A percentile compares a stretch with the other conserved stretches of the same genome.
Conservation (phyloP, 64 coral and sea anemone species). For the Montipora cactus region DNA sequence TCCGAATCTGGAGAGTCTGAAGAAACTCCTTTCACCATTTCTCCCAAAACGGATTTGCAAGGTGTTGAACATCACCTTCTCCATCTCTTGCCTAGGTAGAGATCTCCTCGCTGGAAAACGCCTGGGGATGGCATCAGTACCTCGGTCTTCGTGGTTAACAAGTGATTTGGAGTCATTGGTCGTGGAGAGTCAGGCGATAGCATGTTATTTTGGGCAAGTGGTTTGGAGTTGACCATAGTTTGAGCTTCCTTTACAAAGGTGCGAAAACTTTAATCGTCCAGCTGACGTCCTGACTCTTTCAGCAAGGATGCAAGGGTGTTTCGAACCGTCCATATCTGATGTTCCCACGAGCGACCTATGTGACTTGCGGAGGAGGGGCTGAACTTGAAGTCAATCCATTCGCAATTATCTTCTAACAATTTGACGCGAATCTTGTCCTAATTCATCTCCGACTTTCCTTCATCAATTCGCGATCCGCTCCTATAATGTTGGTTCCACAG, state of each 20-base stretch:
- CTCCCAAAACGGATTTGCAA: constrained; percentile 20
- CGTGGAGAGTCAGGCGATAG: neutral
- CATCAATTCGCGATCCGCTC: constrained; percentile 6
- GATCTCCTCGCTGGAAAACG: constrained; percentile 18
- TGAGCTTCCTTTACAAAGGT: neutral
- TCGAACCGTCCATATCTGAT: constrained; percentile 25
- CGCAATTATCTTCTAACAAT: constrained; percentile 24
- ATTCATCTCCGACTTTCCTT: neutral
- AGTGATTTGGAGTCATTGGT: constrained; percentile 11
- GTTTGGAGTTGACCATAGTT: neutral
- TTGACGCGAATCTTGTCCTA: neutral
- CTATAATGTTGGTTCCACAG: neutral
- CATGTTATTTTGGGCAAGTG: neutral
- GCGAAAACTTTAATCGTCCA: neutral
- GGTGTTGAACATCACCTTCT: neutral
- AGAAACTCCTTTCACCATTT: constrained; percentile 39
- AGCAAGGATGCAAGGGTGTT: constrained; percentile 31
- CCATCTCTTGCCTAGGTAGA: constrained; percentile 36
- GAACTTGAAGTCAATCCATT: constrained; percentile 57
- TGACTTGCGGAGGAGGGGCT: neutral
- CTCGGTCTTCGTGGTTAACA: constrained; percentile 35
- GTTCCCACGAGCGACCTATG: constrained; percentile 9
- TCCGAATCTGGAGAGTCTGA: constrained; percentile 2
- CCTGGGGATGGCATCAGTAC: constrained; percentile 54
- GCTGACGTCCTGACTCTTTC: constrained; percentile 3